phyloP scores from a whole-genome alignment of 1,140 invertebrate species.

The Kradibia gibbosae region DNA sequence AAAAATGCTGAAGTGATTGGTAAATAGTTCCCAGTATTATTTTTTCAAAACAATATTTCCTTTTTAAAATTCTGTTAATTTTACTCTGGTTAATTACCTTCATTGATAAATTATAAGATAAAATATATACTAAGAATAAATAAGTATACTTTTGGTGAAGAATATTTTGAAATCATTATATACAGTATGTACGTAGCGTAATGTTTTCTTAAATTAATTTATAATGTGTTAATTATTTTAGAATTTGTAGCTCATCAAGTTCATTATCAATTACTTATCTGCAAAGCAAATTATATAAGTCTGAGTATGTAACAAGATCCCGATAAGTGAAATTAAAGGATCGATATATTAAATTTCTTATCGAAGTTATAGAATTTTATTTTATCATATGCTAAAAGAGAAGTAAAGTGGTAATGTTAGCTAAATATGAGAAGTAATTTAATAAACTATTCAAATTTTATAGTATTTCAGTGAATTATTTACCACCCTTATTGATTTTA shows the following conservation, averaged over 20 bases:
- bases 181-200: too few relatives aligned
- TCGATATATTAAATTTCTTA: conserved; percentile 6
- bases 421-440: not conserved
- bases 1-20: too few relatives aligned
- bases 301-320: not conserved
- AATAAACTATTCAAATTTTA: not conserved
- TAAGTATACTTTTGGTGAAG: too few relatives aligned
- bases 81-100: too few relatives aligned
- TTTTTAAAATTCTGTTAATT: too few relatives aligned
- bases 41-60: too few relatives aligned
- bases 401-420: not conserved
- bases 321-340: conserved; percentile 12
- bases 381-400: not conserved
- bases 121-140: too few relatives aligned
- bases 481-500: not conserved
- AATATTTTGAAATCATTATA: too few relatives aligned
- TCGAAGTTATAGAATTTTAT: not conserved
- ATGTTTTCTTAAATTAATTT: not conserved
- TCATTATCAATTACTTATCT: not conserved
- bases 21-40: too few relatives aligned
- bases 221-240: not conserved
- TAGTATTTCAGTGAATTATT: not conserved
- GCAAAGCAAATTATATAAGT: not conserved
- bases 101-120: too few relatives aligned
- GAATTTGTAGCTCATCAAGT: not conserved